phyloP scores from a whole-genome alignment of 1,140 invertebrate species.

The Brachionus rotundiformis region DNA sequence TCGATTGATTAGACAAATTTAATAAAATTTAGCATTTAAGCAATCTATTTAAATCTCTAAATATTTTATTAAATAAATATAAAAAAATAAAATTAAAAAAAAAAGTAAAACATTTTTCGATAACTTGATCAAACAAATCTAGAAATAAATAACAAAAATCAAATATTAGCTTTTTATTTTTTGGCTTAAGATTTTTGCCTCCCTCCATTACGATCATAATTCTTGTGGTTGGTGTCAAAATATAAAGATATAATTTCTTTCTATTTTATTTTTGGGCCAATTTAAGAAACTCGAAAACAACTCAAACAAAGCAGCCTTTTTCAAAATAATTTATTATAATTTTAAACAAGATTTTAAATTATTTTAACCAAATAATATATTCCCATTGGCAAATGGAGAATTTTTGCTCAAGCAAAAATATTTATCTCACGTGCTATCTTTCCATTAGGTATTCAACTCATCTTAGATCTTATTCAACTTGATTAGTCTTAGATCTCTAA shows the following conservation, averaged over 20 bases:
- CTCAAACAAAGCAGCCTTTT: conserved; percentile 1
- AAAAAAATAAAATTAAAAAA: too few species aligned
- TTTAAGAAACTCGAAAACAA: conserved; percentile 16
- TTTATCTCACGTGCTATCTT: conserved; percentile 1
- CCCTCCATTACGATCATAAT: background rate
- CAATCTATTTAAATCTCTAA: conserved; percentile 11
- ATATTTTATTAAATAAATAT: too few species aligned
- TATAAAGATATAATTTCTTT: background rate
- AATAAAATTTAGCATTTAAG: background rate
- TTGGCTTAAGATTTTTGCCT: background rate
- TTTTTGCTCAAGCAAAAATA: background rate
- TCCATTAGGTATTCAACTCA: background rate
- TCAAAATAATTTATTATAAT: conserved; percentile 23
- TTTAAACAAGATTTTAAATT: background rate
- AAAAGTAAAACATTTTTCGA: conserved; percentile 13
- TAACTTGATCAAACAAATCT: background rate
- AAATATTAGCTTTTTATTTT: background rate
- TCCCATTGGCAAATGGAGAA: too few species aligned
- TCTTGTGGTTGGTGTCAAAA: conserved; percentile 9
- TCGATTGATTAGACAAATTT: background rate
- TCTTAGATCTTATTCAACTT: background rate
- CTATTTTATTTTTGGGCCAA: background rate
- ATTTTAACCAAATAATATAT: background rate
- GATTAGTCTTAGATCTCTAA: background rate
- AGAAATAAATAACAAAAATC: background rate